phyloP scores from a whole-genome alignment of 2,888 invertebrate species.

The Campoletis raptor region DNA sequence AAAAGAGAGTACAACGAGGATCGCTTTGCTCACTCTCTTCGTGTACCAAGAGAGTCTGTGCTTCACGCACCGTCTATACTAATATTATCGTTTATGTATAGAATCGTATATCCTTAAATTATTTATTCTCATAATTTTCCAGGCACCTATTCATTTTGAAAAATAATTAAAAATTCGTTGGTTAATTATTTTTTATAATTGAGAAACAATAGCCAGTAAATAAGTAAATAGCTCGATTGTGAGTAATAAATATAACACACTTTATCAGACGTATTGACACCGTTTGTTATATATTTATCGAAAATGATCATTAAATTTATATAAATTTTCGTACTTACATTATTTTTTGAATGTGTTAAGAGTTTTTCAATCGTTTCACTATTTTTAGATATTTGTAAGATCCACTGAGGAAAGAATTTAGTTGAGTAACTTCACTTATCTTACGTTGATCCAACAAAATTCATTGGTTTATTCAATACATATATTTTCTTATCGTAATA shows the following conservation, averaged over 20 bases:
- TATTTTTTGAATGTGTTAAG: too few species aligned
- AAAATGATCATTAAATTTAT: too few species aligned
- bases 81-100: neutral
- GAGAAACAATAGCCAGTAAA: neutral
- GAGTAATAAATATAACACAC: neutral
- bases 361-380: too few species aligned
- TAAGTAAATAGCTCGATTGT: neutral
- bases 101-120: neutral
- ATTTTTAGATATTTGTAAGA: neutral
- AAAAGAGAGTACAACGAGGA: conserved; percentile 60
- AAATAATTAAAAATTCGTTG: neutral
- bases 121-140: neutral
- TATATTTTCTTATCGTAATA: too few species aligned
- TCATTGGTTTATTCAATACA: too few species aligned
- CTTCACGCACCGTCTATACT: conserved; percentile 33
- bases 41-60: neutral
- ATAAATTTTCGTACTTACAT: too few species aligned
- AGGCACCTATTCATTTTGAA: neutral
- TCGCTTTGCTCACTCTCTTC: conserved; percentile 8
- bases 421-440: too few species aligned
- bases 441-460: too few species aligned
- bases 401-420: too few species aligned
- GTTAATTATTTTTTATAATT: neutral
- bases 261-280: too few species aligned
- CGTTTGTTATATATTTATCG: too few species aligned